These are phyloP conservation scores for Drosophila setifemur DNA, from an alignment of 1,140 invertebrate genomes.

Conservation along the genomic window DNA sequence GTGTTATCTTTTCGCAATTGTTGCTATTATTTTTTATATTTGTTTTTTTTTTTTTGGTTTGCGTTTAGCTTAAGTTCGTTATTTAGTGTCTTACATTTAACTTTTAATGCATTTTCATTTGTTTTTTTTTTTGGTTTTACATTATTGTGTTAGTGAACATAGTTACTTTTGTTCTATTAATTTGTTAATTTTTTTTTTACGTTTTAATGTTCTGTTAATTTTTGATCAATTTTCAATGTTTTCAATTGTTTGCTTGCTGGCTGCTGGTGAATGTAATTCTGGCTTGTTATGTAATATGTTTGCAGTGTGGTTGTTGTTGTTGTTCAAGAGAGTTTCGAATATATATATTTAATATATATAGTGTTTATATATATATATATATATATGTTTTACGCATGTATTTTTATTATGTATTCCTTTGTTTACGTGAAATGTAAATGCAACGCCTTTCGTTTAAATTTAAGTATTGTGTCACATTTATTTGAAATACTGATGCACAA, in stretches of 20 bases:
- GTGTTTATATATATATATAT: conserved; percentile 26
- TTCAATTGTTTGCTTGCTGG: conserved; percentile 46
- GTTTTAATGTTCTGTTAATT: conserved; percentile 25
- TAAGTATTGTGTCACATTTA: conserved; percentile 59
- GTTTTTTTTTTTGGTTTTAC: conserved; percentile 23
- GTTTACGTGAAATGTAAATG: conserved; percentile 74
- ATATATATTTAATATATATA: conserved; percentile 59
- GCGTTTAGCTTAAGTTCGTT: conserved; percentile 47
- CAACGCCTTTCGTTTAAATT: conserved; percentile 51
- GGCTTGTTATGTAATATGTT: conserved; percentile 50
- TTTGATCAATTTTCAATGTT: conserved; percentile 39
- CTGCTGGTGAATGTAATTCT: conserved; percentile 33
- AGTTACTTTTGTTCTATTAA: conserved; percentile 40
- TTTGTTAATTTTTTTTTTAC: conserved; percentile 2
- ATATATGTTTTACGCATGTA: conserved; percentile 48
- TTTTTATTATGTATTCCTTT: conserved; percentile 42
- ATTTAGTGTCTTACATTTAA: conserved; percentile 41
- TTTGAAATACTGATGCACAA: conserved; percentile 67
- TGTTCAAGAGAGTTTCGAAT: conserved; percentile 59
- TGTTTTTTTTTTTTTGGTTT: too few relatives aligned
- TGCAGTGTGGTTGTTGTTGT: conserved; percentile 36
- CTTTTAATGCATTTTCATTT: conserved; percentile 35
- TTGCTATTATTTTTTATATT: conserved; percentile 62
- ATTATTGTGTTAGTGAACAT: conserved; percentile 47
- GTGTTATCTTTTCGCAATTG: conserved; percentile 48